phyloP scores from a whole-genome alignment of 2,113 vertebrate species.

The Menura novaehollandiae region DNA sequence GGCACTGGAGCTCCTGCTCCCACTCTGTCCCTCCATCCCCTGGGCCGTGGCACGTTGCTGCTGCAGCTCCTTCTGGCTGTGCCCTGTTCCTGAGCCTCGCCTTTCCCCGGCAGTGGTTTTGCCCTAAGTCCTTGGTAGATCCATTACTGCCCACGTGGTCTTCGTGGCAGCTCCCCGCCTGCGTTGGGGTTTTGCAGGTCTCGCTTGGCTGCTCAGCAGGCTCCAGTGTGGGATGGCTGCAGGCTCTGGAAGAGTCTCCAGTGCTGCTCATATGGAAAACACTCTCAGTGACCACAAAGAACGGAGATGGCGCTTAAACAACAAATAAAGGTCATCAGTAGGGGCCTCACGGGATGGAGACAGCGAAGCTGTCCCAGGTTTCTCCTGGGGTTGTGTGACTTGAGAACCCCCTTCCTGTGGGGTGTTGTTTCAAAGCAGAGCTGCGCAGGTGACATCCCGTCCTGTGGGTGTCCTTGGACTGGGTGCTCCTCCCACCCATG shows the following conservation, averaged over 20 bases:
- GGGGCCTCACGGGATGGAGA: background rate
- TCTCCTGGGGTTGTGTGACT: background rate
- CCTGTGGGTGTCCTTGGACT: background rate
- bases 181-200: background rate
- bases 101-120: accelerated
- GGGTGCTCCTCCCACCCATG: accelerated
- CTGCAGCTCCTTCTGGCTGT: accelerated
- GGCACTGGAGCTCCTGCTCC: background rate
- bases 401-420: background rate
- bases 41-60: accelerated
- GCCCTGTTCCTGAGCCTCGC: background rate
- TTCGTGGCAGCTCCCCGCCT: background rate
- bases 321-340: background rate
- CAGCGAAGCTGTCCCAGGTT: accelerated
- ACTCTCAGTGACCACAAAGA: background rate
- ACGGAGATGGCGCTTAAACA: background rate
- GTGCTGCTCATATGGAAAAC: slow-evolving; percentile 17
- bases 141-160: background rate
- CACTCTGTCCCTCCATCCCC: accelerated
- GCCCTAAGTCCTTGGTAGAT: accelerated
- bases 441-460: accelerated
- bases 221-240: background rate
- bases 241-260: background rate
- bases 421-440: background rate
- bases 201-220: background rate